Evolutionary conservation across 2,113 vertebrate genomes (phyloP), one percentile per base, ranked within the genome.

Genomic region (Rhipidura dahli): DNA sequence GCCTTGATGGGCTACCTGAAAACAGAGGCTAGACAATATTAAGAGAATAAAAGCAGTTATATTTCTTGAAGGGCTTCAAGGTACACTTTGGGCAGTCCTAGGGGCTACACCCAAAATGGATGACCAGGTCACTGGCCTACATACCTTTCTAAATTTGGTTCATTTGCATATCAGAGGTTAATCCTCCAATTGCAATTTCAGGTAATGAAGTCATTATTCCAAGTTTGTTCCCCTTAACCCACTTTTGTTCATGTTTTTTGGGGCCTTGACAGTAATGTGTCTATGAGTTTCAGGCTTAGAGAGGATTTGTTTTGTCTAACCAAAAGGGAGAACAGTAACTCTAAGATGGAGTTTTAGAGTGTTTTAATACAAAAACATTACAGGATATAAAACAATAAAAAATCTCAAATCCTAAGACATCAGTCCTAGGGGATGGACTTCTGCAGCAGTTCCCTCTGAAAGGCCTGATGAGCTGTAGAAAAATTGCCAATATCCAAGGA

Each of bases 401-500:
- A 37, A 26, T 15, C n/a, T 60, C 26, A 60, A 60, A 60, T 59
- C n/a, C n/a, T 26, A 26, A 60, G 57, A n/a, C 23, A 26, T 60
- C n/a, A 60, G 6, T 80, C 44, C 44, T 63, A 71, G 60, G 50
- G 71, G 17, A 44, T 23, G 26, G n/a, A 51, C 16, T 93, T 83
- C 35, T 57, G 51, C 35, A 70, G 49, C 45, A n/a, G 28, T 22
- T 87, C 45, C 31, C 23, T 87, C 56, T 12, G 2, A 71, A 84
- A 89, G 72, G 23, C 37, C 75, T 79, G 44, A 88, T 35, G 40
- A 66, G n/a, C 61, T 72, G 44, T 20, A 75, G 51, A 94, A 83
- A 92, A 66, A 60, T 60, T 92, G 73, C 87, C 91, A 89, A 57
- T 82, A 91, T 61, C 56, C 83, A 84, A 91, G 77, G 81, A 82